Percentiles rank a stretch among this genome's conserved stretches.
phyloP scores from a whole-genome alignment of 2,113 vertebrate genomes.

The Cyphomyrus discorhynchus region DNA sequence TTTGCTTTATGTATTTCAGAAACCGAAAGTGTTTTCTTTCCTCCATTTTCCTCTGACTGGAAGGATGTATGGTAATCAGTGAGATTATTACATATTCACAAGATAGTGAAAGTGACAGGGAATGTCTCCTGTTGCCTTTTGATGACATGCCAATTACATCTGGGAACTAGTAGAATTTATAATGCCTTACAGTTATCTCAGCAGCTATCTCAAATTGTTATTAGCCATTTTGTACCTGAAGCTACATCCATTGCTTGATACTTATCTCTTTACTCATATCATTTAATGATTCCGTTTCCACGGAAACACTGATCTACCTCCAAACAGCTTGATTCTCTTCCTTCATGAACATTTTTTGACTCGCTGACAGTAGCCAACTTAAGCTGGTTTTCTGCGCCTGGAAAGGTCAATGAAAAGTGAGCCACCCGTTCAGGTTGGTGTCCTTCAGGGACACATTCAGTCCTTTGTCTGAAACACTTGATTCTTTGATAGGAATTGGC shows the following conservation, averaged over 20 bases:
- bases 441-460: not conserved
- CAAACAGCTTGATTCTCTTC: not conserved
- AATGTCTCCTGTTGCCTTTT: not conserved
- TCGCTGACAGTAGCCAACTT: not conserved
- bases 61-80: not conserved
- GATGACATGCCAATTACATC: not conserved
- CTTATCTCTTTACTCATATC: conserved; percentile 13
- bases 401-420: not conserved
- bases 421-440: not conserved
- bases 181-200: not conserved
- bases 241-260: conserved; percentile 22
- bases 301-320: not conserved
- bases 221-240: conserved; percentile 7
- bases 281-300: not conserved
- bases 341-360: not conserved
- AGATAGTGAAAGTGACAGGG: not conserved
- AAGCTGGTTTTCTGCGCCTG: not conserved
- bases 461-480: not conserved
- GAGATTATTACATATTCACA: not conserved
- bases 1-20: not conserved
- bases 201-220: not conserved
- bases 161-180: not conserved
- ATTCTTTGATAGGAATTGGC: not conserved
- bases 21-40: not conserved
- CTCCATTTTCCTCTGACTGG: not conserved